Percentiles rank a stretch among this genome's conserved stretches.
Evolutionary conservation across 2,888 invertebrate species (phyloP).

Genomic region (Itoplectis maculator): DNA sequence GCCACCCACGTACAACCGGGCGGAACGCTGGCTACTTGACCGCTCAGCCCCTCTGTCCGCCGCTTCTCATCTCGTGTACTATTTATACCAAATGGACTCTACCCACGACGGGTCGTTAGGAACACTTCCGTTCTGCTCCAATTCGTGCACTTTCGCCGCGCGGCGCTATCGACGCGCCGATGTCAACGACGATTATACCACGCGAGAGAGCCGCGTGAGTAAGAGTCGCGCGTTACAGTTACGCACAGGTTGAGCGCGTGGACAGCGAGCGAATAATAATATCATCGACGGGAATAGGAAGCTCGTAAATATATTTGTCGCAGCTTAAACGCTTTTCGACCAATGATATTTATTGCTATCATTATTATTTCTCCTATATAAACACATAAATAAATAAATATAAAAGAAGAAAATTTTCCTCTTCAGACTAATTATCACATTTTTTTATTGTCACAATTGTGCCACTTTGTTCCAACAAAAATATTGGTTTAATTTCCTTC

Average conservation of each 20-base stretch:
- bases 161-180: slow-evolving; percentile 74
- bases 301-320: slow-evolving; percentile 34
- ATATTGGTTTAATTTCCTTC: too few species aligned
- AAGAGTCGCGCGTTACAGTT: neutral
- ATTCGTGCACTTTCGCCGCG: slow-evolving; percentile 76
- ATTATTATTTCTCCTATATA: too few species aligned
- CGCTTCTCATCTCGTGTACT: slow-evolving; percentile 16
- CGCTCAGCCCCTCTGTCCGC: neutral
- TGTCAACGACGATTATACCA: slow-evolving; percentile 54
- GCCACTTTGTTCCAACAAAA: too few species aligned
- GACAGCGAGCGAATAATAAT: neutral
- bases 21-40: slow-evolving; percentile 9
- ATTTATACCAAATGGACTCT: slow-evolving; percentile 28
- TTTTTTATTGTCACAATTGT: too few species aligned
- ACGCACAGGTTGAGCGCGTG: neutral
- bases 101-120: slow-evolving; percentile 58
- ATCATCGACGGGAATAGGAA: slow-evolving; percentile 36
- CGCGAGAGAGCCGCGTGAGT: slow-evolving; percentile 50
- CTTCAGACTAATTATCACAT: too few species aligned
- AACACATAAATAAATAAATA: too few species aligned
- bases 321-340: neutral
- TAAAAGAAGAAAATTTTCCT: too few species aligned
- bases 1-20: neutral
- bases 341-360: neutral
- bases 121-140: slow-evolving; percentile 76